These are phyloP conservation scores for Oceanodroma leucorhoa DNA, from an alignment of 2,797 vertebrate species.

Conservation along the genomic window DNA sequence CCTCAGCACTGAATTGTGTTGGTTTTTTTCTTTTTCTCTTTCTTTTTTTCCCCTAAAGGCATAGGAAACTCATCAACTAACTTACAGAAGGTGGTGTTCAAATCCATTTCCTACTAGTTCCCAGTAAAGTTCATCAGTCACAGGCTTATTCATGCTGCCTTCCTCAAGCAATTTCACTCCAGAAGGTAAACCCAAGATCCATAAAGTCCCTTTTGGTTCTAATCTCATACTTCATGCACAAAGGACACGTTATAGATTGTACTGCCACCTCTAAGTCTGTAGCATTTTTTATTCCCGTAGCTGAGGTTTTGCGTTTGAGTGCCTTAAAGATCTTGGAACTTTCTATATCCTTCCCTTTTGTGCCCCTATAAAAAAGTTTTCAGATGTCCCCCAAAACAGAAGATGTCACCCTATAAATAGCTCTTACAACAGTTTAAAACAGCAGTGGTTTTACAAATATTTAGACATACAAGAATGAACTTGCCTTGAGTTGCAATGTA, in stretches of 20 bases:
- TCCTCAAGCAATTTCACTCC: neutral
- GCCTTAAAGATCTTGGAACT: neutral
- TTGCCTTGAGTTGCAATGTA: constrained; percentile 98
- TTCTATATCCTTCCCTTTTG: neutral
- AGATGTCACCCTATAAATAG: neutral
- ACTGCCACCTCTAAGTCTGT: neutral
- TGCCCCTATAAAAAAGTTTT: neutral
- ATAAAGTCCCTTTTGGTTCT: neutral
- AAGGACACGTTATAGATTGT: neutral
- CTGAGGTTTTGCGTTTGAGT: neutral
- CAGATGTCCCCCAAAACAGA: neutral
- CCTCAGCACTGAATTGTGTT: neutral
- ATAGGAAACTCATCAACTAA: neutral
- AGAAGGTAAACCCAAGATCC: neutral
- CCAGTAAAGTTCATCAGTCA: neutral
- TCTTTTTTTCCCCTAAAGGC: neutral
- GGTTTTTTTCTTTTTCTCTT: neutral
- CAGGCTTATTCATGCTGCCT: neutral
- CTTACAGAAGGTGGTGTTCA: neutral
- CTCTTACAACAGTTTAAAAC: neutral
- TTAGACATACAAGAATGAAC: neutral
- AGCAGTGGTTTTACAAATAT: neutral
- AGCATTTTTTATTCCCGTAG: neutral
- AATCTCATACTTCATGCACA: neutral
- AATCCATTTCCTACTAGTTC: neutral